A percentile compares a stretch with the other conserved stretches of the same genome.
These are phyloP conservation scores for Drosophila nasuta DNA, from an alignment of 1,140 invertebrate species.

Conservation along the genomic window DNA sequence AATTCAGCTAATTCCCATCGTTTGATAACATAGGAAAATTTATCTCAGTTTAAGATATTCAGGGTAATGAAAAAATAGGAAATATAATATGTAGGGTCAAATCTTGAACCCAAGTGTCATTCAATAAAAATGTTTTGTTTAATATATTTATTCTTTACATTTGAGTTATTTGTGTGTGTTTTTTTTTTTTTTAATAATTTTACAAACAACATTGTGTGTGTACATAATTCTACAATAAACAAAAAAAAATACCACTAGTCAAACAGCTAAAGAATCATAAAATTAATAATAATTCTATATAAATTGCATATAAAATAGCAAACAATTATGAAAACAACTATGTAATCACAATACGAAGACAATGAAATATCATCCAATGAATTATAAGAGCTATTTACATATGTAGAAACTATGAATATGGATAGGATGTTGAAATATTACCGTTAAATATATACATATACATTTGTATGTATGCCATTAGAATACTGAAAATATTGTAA, in stretches of 20 bases:
- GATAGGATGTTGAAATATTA: conserved; percentile 60
- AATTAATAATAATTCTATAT: conserved; percentile 11
- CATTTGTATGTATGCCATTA: conserved; percentile 24
- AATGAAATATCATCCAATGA: conserved; percentile 81
- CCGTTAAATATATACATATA: conserved; percentile 61
- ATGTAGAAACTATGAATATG: conserved; percentile 43
- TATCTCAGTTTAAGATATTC: conserved; percentile 1
- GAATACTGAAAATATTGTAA: conserved; percentile 28
- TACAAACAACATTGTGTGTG: background rate
- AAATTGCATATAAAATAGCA: conserved; percentile 4
- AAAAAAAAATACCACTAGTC: background rate
- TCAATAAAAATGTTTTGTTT: background rate
- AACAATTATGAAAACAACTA: conserved; percentile 23
- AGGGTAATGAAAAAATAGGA: background rate
- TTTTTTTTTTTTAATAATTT: background rate
- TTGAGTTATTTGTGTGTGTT: background rate
- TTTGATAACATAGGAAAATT: background rate
- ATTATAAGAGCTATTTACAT: conserved; percentile 66
- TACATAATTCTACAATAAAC: background rate
- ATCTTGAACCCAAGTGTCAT: background rate
- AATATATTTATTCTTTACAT: background rate
- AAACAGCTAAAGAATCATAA: conserved; percentile 3
- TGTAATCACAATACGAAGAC: conserved; percentile 69
- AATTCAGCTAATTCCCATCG: conserved; percentile 12
- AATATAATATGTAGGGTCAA: background rate